Evolutionary conservation across 2,888 invertebrate species (phyloP).

Genomic region (Nudaria mundana): DNA sequence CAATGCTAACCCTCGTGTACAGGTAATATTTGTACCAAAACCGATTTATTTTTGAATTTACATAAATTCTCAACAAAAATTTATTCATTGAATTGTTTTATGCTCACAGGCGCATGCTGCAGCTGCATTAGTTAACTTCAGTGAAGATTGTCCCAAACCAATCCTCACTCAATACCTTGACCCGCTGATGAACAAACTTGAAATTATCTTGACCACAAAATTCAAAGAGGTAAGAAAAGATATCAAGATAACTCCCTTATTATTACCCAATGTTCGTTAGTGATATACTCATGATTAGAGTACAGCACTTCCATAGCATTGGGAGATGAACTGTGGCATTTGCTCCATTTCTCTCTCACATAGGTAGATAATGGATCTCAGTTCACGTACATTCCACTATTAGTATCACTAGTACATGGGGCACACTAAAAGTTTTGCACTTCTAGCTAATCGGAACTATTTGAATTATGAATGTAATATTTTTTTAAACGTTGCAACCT

Average conservation of each 20-base stretch:
- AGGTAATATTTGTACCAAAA: slow-evolving; percentile 71
- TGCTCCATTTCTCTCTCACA: slow-evolving; percentile 64
- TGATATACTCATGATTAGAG: slow-evolving; percentile 49
- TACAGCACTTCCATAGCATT: slow-evolving; percentile 77
- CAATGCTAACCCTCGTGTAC: slow-evolving; percentile 95
- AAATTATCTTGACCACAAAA: slow-evolving; percentile 93
- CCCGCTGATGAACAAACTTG: slow-evolving; percentile 94
- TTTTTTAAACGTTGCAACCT: no score
- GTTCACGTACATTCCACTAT: slow-evolving; percentile 67
- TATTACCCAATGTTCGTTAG: slow-evolving; percentile 75
- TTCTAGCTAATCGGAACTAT: no score
- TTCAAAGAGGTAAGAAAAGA: slow-evolving; percentile 88
- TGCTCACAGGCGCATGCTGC: slow-evolving; percentile 85
- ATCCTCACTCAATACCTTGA: slow-evolving; percentile 95
- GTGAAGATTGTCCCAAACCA: slow-evolving; percentile 98
- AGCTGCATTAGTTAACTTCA: slow-evolving; percentile 99
- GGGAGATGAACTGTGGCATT: slow-evolving; percentile 68
- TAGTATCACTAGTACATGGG: no score
- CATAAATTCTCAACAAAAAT: no score
- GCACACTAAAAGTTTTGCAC: no score
- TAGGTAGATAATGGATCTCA: slow-evolving; percentile 70
- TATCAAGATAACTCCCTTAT: neutral
- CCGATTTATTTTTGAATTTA: neutral
- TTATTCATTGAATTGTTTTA: no score
- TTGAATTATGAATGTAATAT: no score